Conservation (phyloP, 53 echinoderm and acorn worm species). For the Stichopus horrens region DNA sequence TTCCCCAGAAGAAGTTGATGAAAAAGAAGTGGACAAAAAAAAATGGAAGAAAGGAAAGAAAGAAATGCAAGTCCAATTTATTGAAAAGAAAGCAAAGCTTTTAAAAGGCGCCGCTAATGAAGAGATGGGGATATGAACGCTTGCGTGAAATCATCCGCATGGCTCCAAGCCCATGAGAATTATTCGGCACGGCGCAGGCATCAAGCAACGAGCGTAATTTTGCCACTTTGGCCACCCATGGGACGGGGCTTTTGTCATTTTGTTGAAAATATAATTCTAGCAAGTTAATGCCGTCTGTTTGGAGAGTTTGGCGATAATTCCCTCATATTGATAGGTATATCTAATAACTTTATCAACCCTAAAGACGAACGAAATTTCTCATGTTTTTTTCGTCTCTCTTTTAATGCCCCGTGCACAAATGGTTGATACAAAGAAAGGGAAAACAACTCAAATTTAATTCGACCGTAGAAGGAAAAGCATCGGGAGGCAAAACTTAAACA, state of each 20-base stretch:
- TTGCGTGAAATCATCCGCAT: slow-evolving; percentile 31
- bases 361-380: too few species aligned
- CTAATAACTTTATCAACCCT: neutral
- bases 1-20: slow-evolving; percentile 19
- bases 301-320: slow-evolving; percentile 9
- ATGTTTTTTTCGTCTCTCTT: too few species aligned
- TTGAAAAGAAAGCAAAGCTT: slow-evolving; percentile 45
- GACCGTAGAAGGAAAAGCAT: neutral
- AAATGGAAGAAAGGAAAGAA: neutral
- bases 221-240: slow-evolving; percentile 41
- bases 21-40: neutral
- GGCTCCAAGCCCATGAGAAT: slow-evolving; percentile 29
- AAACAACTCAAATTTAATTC: neutral
- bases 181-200: slow-evolving; percentile 7
- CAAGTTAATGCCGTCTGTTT: slow-evolving; percentile 24
- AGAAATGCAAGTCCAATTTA: neutral
- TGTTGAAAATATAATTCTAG: slow-evolving; percentile 19
- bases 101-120: slow-evolving; percentile 46
- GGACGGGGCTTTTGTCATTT: slow-evolving; percentile 32
- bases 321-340: slow-evolving; percentile 32
- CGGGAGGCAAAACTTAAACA: neutral
- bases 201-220: slow-evolving; percentile 34
- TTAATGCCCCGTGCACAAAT: too few species aligned
- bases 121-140: slow-evolving; percentile 36
- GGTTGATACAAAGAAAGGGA: too few species aligned